These are phyloP conservation scores for Pseudochaenichthys georgianus DNA, from an alignment of 2,797 vertebrate species.

Conservation along the genomic window DNA sequence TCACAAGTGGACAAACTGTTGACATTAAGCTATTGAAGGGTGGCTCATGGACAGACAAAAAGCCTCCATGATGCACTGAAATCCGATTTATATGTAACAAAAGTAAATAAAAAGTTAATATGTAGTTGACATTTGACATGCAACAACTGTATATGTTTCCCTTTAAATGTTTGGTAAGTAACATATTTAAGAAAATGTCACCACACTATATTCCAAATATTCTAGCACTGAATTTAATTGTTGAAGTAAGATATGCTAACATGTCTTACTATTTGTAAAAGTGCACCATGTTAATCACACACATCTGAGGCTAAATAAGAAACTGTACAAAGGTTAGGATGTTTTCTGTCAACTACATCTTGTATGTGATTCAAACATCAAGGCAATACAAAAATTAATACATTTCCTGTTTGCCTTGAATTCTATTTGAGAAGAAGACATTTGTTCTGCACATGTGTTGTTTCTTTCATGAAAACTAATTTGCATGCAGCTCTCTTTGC, in stretches of 20 bases:
- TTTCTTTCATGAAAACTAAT: conserved; percentile 42
- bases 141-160: not conserved
- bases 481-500: conserved; percentile 42
- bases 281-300: conserved; percentile 15
- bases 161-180: not conserved
- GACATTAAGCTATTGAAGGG: conserved; percentile 13
- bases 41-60: not conserved
- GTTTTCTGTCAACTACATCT: conserved; percentile 14
- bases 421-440: conserved; percentile 36
- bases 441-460: conserved; percentile 1
- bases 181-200: conserved; percentile 1
- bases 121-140: not conserved
- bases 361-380: conserved; percentile 25
- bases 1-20: not conserved
- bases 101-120: not conserved
- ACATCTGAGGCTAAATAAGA: not conserved
- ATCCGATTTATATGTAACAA: not conserved
- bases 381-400: conserved; percentile 20
- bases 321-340: not conserved
- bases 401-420: conserved; percentile 22
- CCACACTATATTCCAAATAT: not conserved
- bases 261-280: not conserved
- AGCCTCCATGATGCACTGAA: not conserved
- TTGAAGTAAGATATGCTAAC: not conserved
- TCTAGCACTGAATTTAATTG: not conserved